Base-by-base conservation (phyloP, 2,888 invertebrate species). In the Tachina fera region DNA sequence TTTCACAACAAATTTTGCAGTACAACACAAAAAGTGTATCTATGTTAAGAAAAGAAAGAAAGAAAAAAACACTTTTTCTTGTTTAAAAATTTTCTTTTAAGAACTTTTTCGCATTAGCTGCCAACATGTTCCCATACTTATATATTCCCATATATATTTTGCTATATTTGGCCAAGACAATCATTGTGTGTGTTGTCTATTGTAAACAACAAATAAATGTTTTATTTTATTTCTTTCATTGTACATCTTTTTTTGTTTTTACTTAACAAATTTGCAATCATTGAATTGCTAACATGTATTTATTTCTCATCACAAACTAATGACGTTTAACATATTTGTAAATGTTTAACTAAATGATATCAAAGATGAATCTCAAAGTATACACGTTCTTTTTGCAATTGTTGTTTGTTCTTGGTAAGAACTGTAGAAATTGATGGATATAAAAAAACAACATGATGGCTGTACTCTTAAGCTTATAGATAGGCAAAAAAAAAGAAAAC, bases 281-380 rank as follows among this genome's bases (percentile, higher is more conserved):
- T 72, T 84, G 76, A 76, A 80, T 84, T 77, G 81, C 76, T 84
- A 72, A 77, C 81, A 74, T 81, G 72, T 61, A 80, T 80, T 84
- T 84, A 61, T 84, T 84, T 84, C 84, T 84, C 84, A 84, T 84
- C 80, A 84, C 43, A 58, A 77, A 81, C 72, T 77, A 72, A 81
- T 84, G 84, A 84, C 84, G 81, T 84, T 84, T 81, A 81, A 84
- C 84, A 77, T 84, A 84, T 84, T 84, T 81, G 72, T 77, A 81
- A 81, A 84, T 77, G 84, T 72, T 84, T 77, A 77, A 84, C 84
- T 81, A 77, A 84, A 84, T 77, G 72, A 56, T 81, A 84, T 68
- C 84, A 84, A 61, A 81, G 80, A 68, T 81, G 81, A n/a, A 81
- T 72, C 81, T 70, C 13, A 16, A 68, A 49, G 10, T 16, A 11